These are phyloP conservation scores for Trichechus manatus DNA, from an alignment of 2,113 vertebrate genomes.

Conservation along the genomic window DNA sequence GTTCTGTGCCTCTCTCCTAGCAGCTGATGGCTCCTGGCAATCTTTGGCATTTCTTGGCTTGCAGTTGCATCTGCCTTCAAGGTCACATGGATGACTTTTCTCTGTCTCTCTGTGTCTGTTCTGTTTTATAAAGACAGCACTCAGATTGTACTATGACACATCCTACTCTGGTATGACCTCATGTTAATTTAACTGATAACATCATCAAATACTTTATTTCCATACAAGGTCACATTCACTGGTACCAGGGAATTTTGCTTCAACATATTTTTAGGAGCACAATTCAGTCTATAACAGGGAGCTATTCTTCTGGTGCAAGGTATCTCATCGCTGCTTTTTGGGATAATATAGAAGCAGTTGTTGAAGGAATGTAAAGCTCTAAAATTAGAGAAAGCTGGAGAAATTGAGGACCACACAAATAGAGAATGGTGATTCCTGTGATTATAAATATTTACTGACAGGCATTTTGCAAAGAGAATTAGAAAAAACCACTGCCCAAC, in stretches of 20 bases:
- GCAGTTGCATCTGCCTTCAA: not conserved
- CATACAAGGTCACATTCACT: not conserved
- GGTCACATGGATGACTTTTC: not conserved
- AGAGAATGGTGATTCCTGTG: constrained; percentile 30
- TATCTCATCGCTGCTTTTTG: not conserved
- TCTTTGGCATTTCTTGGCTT: not conserved
- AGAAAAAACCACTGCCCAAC: constrained; percentile 4
- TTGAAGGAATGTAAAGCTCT: not conserved
- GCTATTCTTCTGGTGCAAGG: not conserved
- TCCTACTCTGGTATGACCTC: not conserved
- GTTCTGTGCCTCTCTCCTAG: not conserved
- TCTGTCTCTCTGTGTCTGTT: not conserved
- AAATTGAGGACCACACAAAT: constrained; percentile 67
- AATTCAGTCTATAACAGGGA: not conserved
- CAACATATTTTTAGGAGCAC: not conserved
- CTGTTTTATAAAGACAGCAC: not conserved
- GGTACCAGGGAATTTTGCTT: not conserved
- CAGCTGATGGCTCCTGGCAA: not conserved
- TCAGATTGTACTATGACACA: not conserved
- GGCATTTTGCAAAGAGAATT: constrained; percentile 33
- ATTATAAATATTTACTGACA: constrained; percentile 44
- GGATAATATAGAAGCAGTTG: not conserved
- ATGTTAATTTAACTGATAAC: not conserved
- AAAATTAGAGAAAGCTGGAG: constrained; percentile 66
- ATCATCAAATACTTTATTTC: not conserved